These are phyloP conservation scores for Tachystola acroxantha DNA, from an alignment of 2,888 invertebrate genomes.

Conservation along the genomic window DNA sequence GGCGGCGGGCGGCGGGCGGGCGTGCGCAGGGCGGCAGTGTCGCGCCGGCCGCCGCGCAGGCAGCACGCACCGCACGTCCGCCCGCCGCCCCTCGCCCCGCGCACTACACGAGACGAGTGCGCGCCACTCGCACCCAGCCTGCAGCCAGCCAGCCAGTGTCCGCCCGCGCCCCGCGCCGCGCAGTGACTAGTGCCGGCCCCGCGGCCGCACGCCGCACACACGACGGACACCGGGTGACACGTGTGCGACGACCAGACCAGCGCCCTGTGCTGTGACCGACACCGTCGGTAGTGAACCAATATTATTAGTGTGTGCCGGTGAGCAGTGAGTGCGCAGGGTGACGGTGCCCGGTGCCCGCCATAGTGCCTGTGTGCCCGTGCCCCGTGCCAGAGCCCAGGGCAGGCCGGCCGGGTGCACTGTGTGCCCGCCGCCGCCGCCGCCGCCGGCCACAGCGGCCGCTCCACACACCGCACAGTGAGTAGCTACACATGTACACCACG, in stretches of 20 bases:
- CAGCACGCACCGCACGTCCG: no score
- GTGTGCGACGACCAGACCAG: no score
- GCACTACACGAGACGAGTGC: slow-evolving; percentile 13
- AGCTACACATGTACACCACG: no score
- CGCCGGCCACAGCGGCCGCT: neutral
- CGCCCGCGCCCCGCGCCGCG: slow-evolving; percentile 15
- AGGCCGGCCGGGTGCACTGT: no score
- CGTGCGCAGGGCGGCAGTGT: slow-evolving; percentile 70
- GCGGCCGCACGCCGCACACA: slow-evolving; percentile 15
- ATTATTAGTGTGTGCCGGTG: no score
- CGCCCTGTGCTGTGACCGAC: neutral
- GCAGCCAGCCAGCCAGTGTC: no score
- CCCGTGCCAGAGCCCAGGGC: no score
- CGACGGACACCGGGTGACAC: slow-evolving; percentile 11
- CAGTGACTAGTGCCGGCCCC: slow-evolving; percentile 31
- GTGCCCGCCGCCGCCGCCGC: slow-evolving; percentile 9
- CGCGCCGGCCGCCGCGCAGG: slow-evolving; percentile 42
- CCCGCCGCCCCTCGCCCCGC: slow-evolving; percentile 32
- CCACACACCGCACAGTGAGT: neutral
- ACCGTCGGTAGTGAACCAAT: slow-evolving; percentile 13
- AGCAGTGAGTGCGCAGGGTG: no score
- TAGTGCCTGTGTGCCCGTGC: no score
- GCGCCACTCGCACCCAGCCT: slow-evolving; percentile 20
- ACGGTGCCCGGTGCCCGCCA: no score
- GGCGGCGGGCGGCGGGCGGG: slow-evolving; percentile 57